Conservation (phyloP, 2,888 invertebrate genomes). For the Invenusta paracnida region DNA sequence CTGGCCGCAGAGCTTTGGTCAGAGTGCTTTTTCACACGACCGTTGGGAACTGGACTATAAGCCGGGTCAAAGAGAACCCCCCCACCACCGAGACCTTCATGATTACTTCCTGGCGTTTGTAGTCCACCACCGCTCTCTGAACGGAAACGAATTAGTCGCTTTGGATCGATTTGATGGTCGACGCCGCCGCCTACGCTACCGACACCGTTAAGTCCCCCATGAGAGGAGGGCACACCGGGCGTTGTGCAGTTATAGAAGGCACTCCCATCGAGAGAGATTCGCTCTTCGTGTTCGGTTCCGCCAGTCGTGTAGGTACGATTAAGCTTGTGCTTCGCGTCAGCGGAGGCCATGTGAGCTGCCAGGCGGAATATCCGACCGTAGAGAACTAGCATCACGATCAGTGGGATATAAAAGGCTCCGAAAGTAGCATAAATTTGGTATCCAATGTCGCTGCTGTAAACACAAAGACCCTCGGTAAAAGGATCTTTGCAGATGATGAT, state of each 20-base stretch:
- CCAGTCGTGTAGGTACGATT: not conserved
- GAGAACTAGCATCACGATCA: slow-evolving; percentile 51
- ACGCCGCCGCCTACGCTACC: no score
- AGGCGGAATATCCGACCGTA: slow-evolving; percentile 51
- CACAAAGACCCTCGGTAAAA: slow-evolving; percentile 46
- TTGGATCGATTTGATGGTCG: no score
- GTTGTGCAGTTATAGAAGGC: not conserved
- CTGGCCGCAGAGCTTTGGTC: not conserved
- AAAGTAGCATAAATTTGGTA: slow-evolving; percentile 54
- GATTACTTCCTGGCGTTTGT: no score
- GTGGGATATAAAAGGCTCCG: slow-evolving; percentile 53
- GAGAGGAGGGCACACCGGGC: no score
- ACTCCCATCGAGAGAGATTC: not conserved
- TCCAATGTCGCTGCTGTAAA: slow-evolving; percentile 49
- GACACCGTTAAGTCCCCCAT: not conserved
- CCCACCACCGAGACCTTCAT: not conserved
- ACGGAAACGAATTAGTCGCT: not conserved
- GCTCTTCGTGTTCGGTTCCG: not conserved
- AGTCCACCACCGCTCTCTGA: not conserved
- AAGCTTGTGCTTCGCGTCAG: slow-evolving; percentile 36
- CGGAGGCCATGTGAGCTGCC: slow-evolving; percentile 41
- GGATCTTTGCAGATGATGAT: slow-evolving; percentile 51
- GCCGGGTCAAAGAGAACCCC: not conserved
- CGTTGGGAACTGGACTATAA: not conserved
- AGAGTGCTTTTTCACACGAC: not conserved